Evolutionary conservation across 2,113 vertebrate genomes (phyloP).

Genomic region (Murina feae): DNA sequence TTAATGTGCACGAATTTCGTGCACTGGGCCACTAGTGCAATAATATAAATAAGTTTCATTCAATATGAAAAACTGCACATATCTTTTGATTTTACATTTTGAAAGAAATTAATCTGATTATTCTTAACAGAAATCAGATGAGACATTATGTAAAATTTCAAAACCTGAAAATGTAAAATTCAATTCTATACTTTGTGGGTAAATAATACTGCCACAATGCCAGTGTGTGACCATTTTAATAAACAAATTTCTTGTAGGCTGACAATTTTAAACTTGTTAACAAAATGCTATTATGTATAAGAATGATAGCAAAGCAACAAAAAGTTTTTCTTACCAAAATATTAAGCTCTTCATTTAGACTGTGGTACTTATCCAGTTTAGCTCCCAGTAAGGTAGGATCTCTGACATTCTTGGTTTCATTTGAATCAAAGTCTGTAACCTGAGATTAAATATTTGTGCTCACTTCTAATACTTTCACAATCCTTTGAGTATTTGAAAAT

Average conservation of each 20-base stretch:
- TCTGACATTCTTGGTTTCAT: conserved; percentile 21
- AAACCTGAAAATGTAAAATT: not conserved
- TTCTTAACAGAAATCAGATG: not conserved
- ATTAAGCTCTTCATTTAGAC: conserved; percentile 53
- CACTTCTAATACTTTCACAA: not conserved
- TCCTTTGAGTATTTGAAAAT: not conserved
- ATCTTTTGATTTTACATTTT: not conserved
- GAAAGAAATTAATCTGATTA: not conserved
- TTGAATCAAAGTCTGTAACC: conserved; percentile 1
- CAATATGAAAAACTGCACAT: not conserved
- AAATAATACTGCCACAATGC: not conserved
- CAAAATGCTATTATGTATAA: not conserved
- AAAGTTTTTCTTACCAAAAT: conserved; percentile 53
- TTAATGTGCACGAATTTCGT: too few relatives aligned
- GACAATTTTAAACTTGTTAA: not conserved
- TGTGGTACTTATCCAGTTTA: conserved; percentile 53
- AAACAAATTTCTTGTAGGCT: not conserved
- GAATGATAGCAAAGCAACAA: not conserved
- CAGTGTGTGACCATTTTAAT: not conserved
- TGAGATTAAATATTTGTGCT: conserved; percentile 28
- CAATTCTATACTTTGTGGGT: not conserved
- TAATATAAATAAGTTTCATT: not conserved
- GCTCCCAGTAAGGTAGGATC: conserved; percentile 39
- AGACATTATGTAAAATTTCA: not conserved
- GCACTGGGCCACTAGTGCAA: too few relatives aligned